phyloP scores from a whole-genome alignment of 2,113 vertebrate genomes.

The Archocentrus centrarchus region DNA sequence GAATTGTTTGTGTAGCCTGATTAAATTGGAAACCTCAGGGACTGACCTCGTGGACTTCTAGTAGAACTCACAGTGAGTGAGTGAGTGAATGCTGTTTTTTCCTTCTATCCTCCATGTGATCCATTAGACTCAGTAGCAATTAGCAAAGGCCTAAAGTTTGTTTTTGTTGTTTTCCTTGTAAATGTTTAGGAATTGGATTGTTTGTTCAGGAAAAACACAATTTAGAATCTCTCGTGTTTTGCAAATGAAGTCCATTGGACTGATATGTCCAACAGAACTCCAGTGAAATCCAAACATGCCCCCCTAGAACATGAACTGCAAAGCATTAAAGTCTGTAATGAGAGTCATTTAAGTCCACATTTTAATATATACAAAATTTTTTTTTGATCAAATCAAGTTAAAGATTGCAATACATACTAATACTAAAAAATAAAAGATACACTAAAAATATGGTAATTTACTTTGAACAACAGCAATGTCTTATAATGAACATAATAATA shows the following conservation, averaged over 20 bases:
- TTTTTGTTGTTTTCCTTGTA: background rate
- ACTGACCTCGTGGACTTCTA: background rate
- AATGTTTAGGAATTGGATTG: constrained; percentile 10
- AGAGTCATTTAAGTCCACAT: background rate
- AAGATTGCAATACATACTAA: background rate
- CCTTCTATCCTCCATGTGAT: background rate
- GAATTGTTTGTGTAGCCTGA: background rate
- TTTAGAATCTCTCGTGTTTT: background rate
- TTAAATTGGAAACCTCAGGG: background rate
- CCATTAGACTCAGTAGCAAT: background rate
- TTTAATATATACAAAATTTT: background rate
- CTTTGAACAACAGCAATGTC: background rate
- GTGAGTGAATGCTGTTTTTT: background rate
- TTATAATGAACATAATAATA: background rate
- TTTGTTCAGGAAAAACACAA: constrained; percentile 11
- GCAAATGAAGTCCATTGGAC: background rate
- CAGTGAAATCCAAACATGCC: constrained; percentile 2
- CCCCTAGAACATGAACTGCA: background rate
- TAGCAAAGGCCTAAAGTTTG: background rate
- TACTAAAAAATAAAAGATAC: no score
- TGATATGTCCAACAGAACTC: background rate
- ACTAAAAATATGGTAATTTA: background rate
- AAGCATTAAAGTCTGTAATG: background rate
- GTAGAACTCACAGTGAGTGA: background rate
- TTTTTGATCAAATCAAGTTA: background rate